Conservation (phyloP, 2,888 invertebrate species). For the Willowsia nigromaculata region DNA sequence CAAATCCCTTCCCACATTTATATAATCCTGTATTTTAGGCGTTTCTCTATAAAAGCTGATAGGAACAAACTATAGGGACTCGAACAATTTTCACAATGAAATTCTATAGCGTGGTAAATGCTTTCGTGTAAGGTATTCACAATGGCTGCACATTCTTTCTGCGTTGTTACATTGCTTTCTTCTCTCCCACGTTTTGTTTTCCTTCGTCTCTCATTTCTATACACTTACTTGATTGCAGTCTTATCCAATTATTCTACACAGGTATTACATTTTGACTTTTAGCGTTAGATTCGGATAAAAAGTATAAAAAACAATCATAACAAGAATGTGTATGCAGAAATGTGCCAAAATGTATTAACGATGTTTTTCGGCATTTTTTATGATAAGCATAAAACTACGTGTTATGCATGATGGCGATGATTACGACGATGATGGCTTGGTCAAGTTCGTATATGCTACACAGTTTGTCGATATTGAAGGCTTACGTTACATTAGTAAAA, state of each 20-base stretch:
- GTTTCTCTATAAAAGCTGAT: neutral
- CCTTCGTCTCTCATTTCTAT: neutral
- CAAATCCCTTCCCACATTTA: conserved; percentile 43
- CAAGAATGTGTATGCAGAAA: neutral
- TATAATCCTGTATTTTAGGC: neutral
- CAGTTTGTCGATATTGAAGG: neutral
- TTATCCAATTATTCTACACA: neutral
- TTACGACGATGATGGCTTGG: neutral
- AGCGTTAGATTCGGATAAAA: neutral
- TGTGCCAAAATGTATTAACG: conserved; percentile 38
- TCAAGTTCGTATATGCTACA: neutral
- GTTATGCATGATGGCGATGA: neutral
- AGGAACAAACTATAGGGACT: neutral
- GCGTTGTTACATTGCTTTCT: neutral
- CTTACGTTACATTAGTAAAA: too few species aligned
- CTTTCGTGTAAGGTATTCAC: neutral
- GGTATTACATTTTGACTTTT: neutral
- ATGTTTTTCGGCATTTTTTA: neutral
- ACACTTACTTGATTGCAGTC: neutral
- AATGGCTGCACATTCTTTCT: neutral
- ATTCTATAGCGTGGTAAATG: neutral
- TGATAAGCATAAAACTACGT: neutral
- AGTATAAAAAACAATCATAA: neutral
- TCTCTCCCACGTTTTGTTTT: neutral
- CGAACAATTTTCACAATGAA: neutral